Percentiles rank a stretch among this genome's conserved stretches.
These are phyloP conservation scores for Epicauta chinensis DNA, from an alignment of 1,140 invertebrate genomes.

Conservation along the genomic window DNA sequence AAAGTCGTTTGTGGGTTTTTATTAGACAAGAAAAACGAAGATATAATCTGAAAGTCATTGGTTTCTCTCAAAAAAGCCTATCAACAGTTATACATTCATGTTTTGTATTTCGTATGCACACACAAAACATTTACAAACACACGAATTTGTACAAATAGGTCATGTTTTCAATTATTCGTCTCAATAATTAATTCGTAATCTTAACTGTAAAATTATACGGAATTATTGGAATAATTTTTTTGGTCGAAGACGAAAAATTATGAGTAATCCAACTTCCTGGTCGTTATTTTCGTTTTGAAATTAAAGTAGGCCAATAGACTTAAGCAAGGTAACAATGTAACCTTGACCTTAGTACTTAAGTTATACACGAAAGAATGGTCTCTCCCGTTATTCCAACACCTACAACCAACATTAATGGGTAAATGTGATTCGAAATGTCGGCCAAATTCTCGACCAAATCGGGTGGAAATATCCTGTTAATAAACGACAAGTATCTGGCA, in stretches of 20 bases:
- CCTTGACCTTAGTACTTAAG: neutral
- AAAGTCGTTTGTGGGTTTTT: too few relatives aligned
- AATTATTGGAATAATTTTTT: too few relatives aligned
- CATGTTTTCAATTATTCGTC: neutral
- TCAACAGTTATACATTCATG: too few relatives aligned
- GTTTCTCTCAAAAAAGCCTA: too few relatives aligned
- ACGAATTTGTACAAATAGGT: neutral
- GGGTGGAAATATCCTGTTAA: neutral
- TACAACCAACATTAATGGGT: constrained; percentile 1
- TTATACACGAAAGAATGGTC: neutral
- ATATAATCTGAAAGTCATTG: too few relatives aligned
- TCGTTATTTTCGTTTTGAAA: neutral
- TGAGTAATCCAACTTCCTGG: neutral
- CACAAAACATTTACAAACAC: too few relatives aligned
- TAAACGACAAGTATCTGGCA: neutral
- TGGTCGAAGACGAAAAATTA: neutral
- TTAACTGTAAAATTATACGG: neutral
- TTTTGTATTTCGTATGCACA: too few relatives aligned
- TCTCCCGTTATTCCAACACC: neutral
- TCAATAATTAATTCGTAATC: neutral
- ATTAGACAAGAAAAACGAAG: too few relatives aligned
- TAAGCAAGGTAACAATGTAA: neutral
- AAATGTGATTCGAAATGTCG: neutral
- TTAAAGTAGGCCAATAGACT: neutral
- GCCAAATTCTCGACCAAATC: neutral